Conservation (phyloP, 1,140 invertebrate genomes). For the Episyrphus balteatus region DNA sequence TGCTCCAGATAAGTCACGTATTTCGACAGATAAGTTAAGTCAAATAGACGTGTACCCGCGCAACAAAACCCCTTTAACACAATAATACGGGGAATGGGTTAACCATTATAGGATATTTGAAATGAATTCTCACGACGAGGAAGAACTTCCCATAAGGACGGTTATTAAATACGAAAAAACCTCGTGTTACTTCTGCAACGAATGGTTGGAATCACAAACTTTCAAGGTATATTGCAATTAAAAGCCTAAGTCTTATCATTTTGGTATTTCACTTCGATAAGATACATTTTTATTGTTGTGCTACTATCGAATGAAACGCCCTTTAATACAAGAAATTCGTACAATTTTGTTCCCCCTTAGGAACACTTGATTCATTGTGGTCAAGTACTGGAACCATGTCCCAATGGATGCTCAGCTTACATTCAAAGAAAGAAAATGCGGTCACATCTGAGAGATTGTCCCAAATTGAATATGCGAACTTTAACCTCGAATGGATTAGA, state of each 20-base stretch:
- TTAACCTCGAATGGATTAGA: neutral
- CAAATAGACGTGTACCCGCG: too few relatives aligned
- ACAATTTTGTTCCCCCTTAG: constrained; percentile 18
- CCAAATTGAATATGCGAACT: constrained; percentile 5
- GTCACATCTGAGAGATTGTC: constrained; percentile 46
- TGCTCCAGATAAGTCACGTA: too few relatives aligned
- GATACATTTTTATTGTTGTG: neutral
- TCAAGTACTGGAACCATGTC: constrained; percentile 54
- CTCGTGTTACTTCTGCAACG: constrained; percentile 51
- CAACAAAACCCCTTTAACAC: too few relatives aligned
- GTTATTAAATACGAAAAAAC: constrained; percentile 36
- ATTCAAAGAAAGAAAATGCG: constrained; percentile 47
- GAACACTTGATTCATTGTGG: constrained; percentile 54
- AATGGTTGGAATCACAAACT: constrained; percentile 44
- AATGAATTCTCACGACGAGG: too few relatives aligned
- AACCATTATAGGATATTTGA: too few relatives aligned
- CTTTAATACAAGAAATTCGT: neutral
- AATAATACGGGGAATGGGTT: too few relatives aligned
- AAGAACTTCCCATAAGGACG: constrained; percentile 4
- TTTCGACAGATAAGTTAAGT: too few relatives aligned
- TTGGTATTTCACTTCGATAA: neutral
- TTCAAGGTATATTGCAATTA: constrained; percentile 36
- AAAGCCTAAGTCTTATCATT: neutral
- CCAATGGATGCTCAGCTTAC: constrained; percentile 53
- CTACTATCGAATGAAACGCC: neutral